A percentile compares a stretch with the other conserved stretches of the same genome.
Conservation (phyloP, 2,113 vertebrate genomes). For the Herpailurus yagouaroundi region DNA sequence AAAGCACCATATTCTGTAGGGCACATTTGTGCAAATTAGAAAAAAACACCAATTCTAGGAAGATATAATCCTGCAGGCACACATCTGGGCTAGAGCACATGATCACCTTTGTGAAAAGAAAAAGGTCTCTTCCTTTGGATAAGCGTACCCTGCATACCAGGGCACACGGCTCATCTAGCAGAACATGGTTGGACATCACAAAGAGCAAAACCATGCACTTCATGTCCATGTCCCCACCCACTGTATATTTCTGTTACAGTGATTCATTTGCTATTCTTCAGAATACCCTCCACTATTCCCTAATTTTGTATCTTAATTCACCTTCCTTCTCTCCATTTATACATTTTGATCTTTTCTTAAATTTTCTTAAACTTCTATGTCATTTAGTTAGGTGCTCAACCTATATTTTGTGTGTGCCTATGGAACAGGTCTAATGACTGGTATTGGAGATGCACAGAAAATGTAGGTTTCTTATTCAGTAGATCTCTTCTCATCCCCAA, state of each 20-base stretch:
- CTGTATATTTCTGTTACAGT: too few relatives aligned
- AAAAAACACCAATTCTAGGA: background rate
- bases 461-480: background rate
- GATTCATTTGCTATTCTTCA: background rate
- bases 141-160: background rate
- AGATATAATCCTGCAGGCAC: background rate
- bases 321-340: background rate
- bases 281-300: background rate
- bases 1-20: background rate
- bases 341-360: background rate
- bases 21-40: background rate
- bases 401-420: background rate
- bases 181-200: too few relatives aligned
- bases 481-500: background rate
- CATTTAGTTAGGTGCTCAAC: background rate
- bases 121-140: background rate
- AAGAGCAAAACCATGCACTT: background rate
- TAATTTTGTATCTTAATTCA: background rate
- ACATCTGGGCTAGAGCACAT: background rate
- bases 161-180: background rate
- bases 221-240: rapidly evolving
- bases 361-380: background rate
- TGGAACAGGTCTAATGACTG: background rate
- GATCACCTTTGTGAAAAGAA: background rate
- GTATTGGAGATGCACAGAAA: background rate